These are phyloP conservation scores for Rhopalosiphum nymphaeae DNA, from an alignment of 2,888 invertebrate genomes.

Conservation along the genomic window DNA sequence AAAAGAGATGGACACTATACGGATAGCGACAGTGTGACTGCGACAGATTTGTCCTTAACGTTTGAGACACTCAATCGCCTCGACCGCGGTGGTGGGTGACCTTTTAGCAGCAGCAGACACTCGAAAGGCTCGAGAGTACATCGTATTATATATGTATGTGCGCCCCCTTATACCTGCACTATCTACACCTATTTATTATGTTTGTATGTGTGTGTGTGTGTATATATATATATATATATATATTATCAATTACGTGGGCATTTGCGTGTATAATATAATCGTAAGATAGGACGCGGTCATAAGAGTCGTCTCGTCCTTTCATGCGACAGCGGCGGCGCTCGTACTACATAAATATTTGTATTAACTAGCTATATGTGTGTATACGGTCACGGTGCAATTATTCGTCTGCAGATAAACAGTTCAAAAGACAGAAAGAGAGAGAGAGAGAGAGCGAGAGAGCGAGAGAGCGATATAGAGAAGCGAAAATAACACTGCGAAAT, in stretches of 20 bases:
- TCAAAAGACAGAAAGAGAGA: neutral
- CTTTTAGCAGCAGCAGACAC: neutral
- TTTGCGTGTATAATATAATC: neutral
- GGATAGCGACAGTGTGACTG: neutral
- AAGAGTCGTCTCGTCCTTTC: neutral
- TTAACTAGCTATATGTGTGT: neutral
- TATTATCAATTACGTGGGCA: neutral
- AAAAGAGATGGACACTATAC: neutral
- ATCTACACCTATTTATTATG: too few species aligned
- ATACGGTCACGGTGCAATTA: neutral
- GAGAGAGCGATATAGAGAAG: neutral
- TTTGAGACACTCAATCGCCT: neutral
- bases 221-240: too few species aligned
- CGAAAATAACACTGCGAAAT: neutral
- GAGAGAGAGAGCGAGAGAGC: neutral
- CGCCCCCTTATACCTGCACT: neutral
- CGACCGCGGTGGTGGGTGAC: neutral
- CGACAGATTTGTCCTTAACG: neutral
- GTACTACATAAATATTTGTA: slow-evolving; percentile 36
- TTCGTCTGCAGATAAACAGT: neutral
- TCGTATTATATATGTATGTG: neutral
- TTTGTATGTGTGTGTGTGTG: too few species aligned
- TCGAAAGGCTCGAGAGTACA: slow-evolving; percentile 7
- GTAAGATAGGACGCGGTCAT: neutral
- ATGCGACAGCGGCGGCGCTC: neutral